A percentile compares a stretch with the other conserved stretches of the same genome.
Conservation (phyloP, 2,888 invertebrate genomes). For the Phorcus lineatus region DNA sequence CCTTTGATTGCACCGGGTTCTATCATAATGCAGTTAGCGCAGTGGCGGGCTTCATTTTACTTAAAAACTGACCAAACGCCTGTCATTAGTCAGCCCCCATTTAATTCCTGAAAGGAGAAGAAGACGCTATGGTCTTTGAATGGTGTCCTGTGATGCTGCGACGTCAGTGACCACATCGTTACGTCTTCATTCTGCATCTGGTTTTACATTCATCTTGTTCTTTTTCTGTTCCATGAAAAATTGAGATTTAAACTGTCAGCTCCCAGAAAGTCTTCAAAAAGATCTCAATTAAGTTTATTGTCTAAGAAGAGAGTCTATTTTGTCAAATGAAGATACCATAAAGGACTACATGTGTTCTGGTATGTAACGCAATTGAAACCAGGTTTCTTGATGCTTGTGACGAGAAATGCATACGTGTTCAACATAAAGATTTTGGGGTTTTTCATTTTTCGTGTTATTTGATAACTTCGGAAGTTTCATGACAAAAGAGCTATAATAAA, state of each 20-base stretch:
- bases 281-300: neutral
- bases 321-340: slow-evolving; percentile 7
- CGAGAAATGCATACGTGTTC: too few species aligned
- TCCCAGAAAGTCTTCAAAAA: slow-evolving; percentile 7
- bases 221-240: neutral
- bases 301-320: neutral
- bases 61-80: slow-evolving; percentile 1
- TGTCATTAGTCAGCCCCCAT: slow-evolving; percentile 15
- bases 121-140: neutral
- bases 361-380: too few species aligned
- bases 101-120: neutral
- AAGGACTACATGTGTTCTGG: neutral
- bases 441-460: too few species aligned
- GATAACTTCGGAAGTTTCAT: too few species aligned
- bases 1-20: slow-evolving; percentile 3
- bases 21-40: slow-evolving; percentile 13
- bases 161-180: neutral
- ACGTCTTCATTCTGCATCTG: neutral
- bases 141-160: neutral
- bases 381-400: too few species aligned
- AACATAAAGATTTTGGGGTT: too few species aligned
- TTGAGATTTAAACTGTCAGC: slow-evolving; percentile 8
- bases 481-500: too few species aligned
- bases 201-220: neutral
- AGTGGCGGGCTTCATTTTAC: slow-evolving; percentile 1